Percentiles rank a stretch among this genome's conserved stretches.
Evolutionary conservation across 2,113 vertebrate genomes (phyloP).

Genomic region (Kobus ellipsiprymnus): DNA sequence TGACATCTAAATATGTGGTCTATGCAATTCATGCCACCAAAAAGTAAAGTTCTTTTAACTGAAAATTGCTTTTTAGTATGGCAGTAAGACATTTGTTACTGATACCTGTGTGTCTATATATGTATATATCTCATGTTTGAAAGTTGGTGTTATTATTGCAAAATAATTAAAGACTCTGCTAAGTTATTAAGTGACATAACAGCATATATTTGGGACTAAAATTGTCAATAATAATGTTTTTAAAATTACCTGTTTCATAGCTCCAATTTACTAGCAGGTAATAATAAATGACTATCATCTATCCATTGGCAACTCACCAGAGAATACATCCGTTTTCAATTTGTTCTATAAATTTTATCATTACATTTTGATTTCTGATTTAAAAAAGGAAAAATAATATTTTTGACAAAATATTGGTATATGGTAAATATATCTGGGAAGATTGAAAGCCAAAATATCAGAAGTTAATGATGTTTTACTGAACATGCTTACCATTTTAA

Average conservation of each 20-base stretch:
- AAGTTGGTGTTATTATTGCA: neutral
- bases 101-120: no score
- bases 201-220: neutral
- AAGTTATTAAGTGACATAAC: neutral
- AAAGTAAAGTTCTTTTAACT: neutral
- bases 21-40: neutral
- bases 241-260: neutral
- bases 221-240: neutral
- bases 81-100: neutral
- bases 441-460: neutral
- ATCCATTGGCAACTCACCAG: neutral
- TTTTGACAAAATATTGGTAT: neutral
- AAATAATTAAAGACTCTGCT: neutral
- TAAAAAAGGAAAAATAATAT: neutral
- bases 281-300: neutral
- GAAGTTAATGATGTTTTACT: neutral
- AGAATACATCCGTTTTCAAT: neutral
- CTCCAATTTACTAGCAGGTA: neutral
- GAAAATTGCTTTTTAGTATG: neutral
- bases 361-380: conserved; percentile 1
- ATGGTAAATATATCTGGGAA: neutral
- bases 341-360: neutral
- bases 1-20: neutral
- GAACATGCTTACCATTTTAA: neutral
- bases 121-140: neutral